A percentile compares a stretch with the other conserved stretches of the same genome.
Evolutionary conservation across 2,888 invertebrate species (phyloP).

Genomic region (Nipponacmea schrenckii): DNA sequence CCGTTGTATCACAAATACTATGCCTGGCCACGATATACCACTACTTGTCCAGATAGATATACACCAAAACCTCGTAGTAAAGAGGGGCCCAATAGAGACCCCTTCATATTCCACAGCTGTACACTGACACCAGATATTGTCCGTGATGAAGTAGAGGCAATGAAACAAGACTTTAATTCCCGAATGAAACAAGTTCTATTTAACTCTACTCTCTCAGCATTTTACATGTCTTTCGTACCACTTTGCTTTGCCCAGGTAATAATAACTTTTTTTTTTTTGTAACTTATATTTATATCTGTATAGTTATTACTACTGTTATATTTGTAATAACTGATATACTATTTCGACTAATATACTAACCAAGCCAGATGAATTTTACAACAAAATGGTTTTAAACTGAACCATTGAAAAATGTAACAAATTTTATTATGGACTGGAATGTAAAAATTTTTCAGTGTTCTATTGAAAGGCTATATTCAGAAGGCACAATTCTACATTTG

Average conservation of each 20-base stretch:
- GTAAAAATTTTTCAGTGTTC: too few species aligned
- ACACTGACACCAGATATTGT: constrained; percentile 68
- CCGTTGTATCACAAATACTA: constrained; percentile 78
- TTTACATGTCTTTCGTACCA: constrained; percentile 89
- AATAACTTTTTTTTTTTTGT: background rate
- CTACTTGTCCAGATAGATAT: constrained; percentile 28
- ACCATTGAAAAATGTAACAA: too few species aligned
- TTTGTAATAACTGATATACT: too few species aligned
- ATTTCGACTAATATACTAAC: too few species aligned
- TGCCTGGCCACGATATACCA: constrained; percentile 48
- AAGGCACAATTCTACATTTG: too few species aligned
- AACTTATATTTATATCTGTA: too few species aligned
- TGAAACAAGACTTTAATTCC: constrained; percentile 88
- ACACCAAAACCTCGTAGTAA: constrained; percentile 30
- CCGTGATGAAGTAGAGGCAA: constrained; percentile 84
- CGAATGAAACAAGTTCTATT: constrained; percentile 89
- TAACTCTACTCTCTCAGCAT: constrained; percentile 84
- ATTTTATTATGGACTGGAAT: too few species aligned
- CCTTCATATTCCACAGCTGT: constrained; percentile 65
- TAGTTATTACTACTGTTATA: too few species aligned
- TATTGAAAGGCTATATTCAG: too few species aligned
- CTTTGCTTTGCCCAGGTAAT: constrained; percentile 87
- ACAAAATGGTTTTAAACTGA: too few species aligned
- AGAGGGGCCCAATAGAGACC: constrained; percentile 34
- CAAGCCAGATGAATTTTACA: too few species aligned